Evolutionary conservation across 2,113 vertebrate species (phyloP), one percentile per base, ranked within the genome.

Genomic region (Chionomys nivalis): DNA sequence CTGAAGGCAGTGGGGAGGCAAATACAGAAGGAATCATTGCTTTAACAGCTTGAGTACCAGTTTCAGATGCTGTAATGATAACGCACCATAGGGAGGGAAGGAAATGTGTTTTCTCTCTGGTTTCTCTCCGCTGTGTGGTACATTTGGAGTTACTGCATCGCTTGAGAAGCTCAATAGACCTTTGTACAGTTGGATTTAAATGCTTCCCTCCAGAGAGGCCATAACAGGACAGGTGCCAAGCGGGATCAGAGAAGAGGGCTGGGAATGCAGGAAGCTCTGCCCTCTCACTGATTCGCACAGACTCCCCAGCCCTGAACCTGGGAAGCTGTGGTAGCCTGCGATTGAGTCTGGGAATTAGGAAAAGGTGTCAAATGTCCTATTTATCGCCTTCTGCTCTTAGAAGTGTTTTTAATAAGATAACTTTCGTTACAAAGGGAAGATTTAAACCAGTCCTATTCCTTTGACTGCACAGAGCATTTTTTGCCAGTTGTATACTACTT

Each of bases 21-120:
- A 61, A 24, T 65, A 87, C 87, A 90, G 75, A 89, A 70, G 94
- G 65, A 95, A 81, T 87, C 10, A 33, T 87, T 79, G 55, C 85
- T 97, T 49, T 95, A 88, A 39, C 92, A 86, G 70, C 82, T 52
- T 21, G 23, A 93, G 76, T 47, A 55, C 39, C 23, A 68, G 55
- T 78, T 55, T 86, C 49, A 66, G 77, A 75, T 52, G 21, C 89
- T 70, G 2, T 42, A n/a, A 83, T 83, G 39, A 39, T 72, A 76
- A 39, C 36, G 1, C 8, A n/a, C 55, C 65, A 58, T 12, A 66
- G 68, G 86, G 78, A 93, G 19, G 55, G 39, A 76, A 63, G 26
- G 70, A 61, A 87, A 73, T 58, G 26, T 39, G 49, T n/a, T 82
- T 83, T 42, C 39, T 92, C 24, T 63, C 68, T 47, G 7, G 68